These are phyloP conservation scores for Andricus grossulariae DNA, from an alignment of 1,140 invertebrate species.

Conservation along the genomic window DNA sequence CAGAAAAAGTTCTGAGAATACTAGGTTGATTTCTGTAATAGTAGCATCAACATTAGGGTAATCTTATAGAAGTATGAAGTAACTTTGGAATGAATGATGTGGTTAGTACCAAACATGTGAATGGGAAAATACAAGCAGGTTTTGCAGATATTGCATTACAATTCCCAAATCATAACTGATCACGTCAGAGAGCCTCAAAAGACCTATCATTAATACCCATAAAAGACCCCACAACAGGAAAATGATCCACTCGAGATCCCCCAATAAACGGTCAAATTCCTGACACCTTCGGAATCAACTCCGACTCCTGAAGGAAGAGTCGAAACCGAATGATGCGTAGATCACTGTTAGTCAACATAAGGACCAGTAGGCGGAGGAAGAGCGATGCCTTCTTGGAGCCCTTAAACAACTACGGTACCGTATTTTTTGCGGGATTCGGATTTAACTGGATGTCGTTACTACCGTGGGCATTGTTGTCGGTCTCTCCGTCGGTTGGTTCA, in stretches of 20 bases:
- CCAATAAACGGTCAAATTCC: conserved; percentile 8
- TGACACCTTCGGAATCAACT: background rate
- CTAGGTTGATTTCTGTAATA: no score
- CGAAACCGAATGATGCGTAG: conserved; percentile 20
- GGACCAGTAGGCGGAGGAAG: background rate
- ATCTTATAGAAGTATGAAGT: no score
- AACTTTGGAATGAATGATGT: no score
- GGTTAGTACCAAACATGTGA: no score
- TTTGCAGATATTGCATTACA: no score
- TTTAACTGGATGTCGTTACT: conserved; percentile 73
- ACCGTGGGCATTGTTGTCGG: conserved; percentile 67
- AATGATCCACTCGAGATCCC: background rate
- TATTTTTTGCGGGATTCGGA: conserved; percentile 63
- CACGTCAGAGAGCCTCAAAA: background rate
- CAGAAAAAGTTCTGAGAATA: no score
- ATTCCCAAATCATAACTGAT: background rate
- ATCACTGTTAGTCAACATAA: conserved; percentile 15
- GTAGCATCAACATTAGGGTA: no score
- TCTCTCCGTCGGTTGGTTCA: conserved; percentile 59
- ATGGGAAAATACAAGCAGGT: no score
- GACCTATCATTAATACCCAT: background rate
- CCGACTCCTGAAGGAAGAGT: background rate
- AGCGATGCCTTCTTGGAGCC: conserved; percentile 35
- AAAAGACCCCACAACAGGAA: background rate
- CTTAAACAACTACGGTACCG: conserved; percentile 52